phyloP scores from a whole-genome alignment of 92 coral and sea anemone species.

The Epizoanthus rinbou region DNA sequence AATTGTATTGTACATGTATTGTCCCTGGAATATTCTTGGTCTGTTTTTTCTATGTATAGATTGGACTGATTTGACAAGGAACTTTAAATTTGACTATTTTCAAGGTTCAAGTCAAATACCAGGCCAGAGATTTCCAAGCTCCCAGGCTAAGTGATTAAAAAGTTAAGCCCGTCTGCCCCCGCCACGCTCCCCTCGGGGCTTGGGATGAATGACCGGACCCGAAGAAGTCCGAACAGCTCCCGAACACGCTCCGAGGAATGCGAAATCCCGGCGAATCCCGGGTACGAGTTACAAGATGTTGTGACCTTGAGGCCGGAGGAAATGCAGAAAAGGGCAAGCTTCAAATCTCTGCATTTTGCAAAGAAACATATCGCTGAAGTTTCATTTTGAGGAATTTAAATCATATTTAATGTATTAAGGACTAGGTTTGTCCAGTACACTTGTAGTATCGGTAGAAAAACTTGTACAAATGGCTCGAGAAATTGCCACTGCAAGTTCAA shows the following conservation, averaged over 20 bases:
- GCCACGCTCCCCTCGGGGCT: too few relatives aligned
- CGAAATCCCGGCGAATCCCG: slow-evolving; percentile 37
- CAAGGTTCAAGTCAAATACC: too few relatives aligned
- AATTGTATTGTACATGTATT: too few relatives aligned
- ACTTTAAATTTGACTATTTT: too few relatives aligned
- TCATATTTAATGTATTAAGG: neutral
- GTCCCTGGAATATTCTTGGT: too few relatives aligned
- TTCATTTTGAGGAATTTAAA: neutral
- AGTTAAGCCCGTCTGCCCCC: too few relatives aligned
- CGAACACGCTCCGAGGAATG: neutral
- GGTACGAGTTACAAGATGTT: slow-evolving; percentile 37
- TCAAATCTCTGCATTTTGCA: neutral
- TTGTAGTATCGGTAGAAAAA: neutral
- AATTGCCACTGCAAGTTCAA: slow-evolving; percentile 37
- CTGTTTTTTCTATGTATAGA: too few relatives aligned
- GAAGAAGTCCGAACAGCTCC: slow-evolving; percentile 13
- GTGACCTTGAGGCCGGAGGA: slow-evolving; percentile 29
- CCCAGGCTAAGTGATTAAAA: too few relatives aligned
- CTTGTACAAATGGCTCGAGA: slow-evolving; percentile 62
- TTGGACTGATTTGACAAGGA: too few relatives aligned
- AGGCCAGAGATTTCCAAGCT: too few relatives aligned
- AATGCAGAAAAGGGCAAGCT: slow-evolving; percentile 29
- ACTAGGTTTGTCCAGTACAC: neutral
- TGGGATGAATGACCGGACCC: neutral
- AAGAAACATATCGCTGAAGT: neutral